Base-by-base conservation (phyloP, 53 echinoderm and acorn worm genomes). In the Stichopus horrens region DNA sequence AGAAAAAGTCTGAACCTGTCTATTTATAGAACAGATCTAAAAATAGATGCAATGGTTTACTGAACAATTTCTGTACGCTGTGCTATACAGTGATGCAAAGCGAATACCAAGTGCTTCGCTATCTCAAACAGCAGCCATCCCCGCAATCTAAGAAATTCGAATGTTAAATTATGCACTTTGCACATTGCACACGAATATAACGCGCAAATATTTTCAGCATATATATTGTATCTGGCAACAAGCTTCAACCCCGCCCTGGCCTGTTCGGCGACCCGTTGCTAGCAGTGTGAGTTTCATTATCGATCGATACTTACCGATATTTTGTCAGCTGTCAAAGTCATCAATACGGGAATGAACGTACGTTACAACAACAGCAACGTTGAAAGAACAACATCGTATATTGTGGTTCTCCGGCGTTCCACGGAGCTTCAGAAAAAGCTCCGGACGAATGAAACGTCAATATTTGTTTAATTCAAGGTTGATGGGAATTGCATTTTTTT, bases 231-330 rank as follows among this genome's bases (percentile, higher is more conserved):
- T 87, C 87, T 87, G 87, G 87, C 87, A 87, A 74, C 87, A 87
- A n/a, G 57, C 23, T 85, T 85, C 87, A 87, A 87, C 87, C 87
- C 87, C 87, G 75, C 87, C 87, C 87, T 87, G 87, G 87, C 87
- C 87, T 87, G 87, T 87, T 87, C 87, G 87, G 87, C 87, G 87
- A 87, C 87, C 87, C 87, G 87, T 87, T 87, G 87, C 87, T 87
- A 87, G 87, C 87, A 87, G 75, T 87, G 87, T 75, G 75, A 74
- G 87, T 85, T 85, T 85, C 85, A 85, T 85, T 85, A 85, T 85
- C 85, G 85, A 85, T 85, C 85, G 85, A 85, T 85, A 85, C 85
- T 85, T 85, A 59, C 85, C 85, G 85, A 85, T 85, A 85, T 85
- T 85, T 85, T 85, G 85, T 85, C 85, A 85, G 85, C 85, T 85